Evolutionary conservation across 2,888 invertebrate genomes (phyloP).

Genomic region (Drosophila quasianomalipes): DNA sequence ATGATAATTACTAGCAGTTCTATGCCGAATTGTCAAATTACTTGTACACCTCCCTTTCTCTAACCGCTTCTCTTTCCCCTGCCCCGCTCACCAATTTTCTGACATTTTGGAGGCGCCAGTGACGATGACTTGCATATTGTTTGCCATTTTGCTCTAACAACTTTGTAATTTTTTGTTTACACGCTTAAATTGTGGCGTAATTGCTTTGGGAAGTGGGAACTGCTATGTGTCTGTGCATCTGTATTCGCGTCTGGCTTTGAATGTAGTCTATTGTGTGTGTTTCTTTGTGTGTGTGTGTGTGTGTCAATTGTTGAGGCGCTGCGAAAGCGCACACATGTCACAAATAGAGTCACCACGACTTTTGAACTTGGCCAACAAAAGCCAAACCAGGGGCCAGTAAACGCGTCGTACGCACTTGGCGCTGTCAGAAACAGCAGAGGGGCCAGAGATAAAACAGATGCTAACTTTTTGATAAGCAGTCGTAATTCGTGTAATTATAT

Average conservation of each 20-base stretch:
- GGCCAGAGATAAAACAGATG: slow-evolving; percentile 74
- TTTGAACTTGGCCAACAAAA: slow-evolving; percentile 61
- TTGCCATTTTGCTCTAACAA: slow-evolving; percentile 76
- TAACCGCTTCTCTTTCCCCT: neutral
- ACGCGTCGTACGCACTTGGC: slow-evolving; percentile 54
- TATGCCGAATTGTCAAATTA: slow-evolving; percentile 48
- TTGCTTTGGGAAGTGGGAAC: slow-evolving; percentile 82
- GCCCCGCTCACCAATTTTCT: slow-evolving; percentile 5
- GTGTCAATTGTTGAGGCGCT: slow-evolving; percentile 65
- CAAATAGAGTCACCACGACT: slow-evolving; percentile 47
- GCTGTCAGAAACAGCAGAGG: slow-evolving; percentile 65
- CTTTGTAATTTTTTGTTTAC: slow-evolving; percentile 82
- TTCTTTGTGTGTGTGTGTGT: slow-evolving; percentile 4
- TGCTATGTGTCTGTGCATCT: slow-evolving; percentile 44
- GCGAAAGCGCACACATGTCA: slow-evolving; percentile 75
- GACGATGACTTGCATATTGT: slow-evolving; percentile 68
- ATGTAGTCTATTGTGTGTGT: slow-evolving; percentile 7
- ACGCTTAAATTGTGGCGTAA: slow-evolving; percentile 79
- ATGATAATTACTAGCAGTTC: slow-evolving; percentile 50
- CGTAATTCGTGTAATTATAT: slow-evolving; percentile 85
- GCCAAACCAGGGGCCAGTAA: slow-evolving; percentile 28
- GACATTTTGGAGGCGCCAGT: slow-evolving; percentile 53
- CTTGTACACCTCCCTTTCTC: slow-evolving; percentile 16
- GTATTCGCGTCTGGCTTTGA: slow-evolving; percentile 14
- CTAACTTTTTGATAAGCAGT: slow-evolving; percentile 74